Conservation (phyloP, 1,140 invertebrate genomes). For the Melitaea cinxia region DNA sequence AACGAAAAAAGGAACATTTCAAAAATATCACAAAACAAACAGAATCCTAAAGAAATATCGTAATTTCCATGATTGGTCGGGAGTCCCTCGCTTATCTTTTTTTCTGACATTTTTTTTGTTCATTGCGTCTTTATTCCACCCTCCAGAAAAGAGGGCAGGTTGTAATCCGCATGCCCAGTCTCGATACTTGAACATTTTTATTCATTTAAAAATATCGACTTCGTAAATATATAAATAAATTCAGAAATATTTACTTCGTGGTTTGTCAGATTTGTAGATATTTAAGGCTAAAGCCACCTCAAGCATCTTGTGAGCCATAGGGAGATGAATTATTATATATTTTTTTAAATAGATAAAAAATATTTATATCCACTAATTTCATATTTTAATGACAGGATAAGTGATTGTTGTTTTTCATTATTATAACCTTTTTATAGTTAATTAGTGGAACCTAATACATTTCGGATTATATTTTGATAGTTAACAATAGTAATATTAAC, state of each 20-base stretch:
- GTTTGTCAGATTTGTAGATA: too few species aligned
- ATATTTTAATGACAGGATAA: background rate
- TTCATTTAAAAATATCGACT: too few species aligned
- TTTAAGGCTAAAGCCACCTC: too few species aligned
- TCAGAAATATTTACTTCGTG: too few species aligned
- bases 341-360: too few species aligned
- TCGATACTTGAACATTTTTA: constrained; percentile 55
- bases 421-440: constrained; percentile 19
- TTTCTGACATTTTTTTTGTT: constrained; percentile 70
- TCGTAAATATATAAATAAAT: too few species aligned
- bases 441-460: constrained; percentile 16
- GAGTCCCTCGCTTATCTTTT: constrained; percentile 70
- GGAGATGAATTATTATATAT: too few species aligned
- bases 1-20: constrained; percentile 29
- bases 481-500: too few species aligned
- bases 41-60: constrained; percentile 38
- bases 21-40: constrained; percentile 30
- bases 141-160: constrained; percentile 68
- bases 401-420: background rate
- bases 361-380: too few species aligned
- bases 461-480: constrained; percentile 18
- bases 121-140: constrained; percentile 69
- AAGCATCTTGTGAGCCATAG: too few species aligned
- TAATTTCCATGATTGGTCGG: constrained; percentile 75
- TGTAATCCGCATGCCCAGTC: constrained; percentile 27